Conservation (phyloP, 1,140 invertebrate species). For the Papilio xuthus region DNA sequence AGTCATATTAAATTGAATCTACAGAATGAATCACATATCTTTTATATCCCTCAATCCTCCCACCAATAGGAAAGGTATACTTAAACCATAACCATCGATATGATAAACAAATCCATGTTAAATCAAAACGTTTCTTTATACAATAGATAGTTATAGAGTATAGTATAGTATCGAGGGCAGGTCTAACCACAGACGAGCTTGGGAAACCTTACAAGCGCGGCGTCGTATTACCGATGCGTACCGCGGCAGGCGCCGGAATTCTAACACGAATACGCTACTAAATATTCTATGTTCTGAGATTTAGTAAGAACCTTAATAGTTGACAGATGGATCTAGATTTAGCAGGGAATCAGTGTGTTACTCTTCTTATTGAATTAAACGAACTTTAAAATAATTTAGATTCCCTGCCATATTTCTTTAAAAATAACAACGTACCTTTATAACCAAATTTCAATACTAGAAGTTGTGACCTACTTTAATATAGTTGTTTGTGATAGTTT, state of each 20-base stretch:
- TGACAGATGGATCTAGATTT: not conserved
- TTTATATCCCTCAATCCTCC: not conserved
- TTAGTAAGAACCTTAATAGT: not conserved
- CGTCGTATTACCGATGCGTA: conserved; percentile 46
- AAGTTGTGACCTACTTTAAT: too few species aligned
- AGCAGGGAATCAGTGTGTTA: not conserved
- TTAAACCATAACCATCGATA: not conserved
- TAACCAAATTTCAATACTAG: too few species aligned
- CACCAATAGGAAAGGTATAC: not conserved
- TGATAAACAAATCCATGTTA: not conserved
- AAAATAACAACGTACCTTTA: too few species aligned
- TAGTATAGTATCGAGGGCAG: conserved; percentile 10
- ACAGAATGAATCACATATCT: too few species aligned
- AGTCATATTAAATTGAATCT: too few species aligned
- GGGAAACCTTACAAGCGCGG: conserved; percentile 64
- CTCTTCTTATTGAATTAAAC: too few species aligned
- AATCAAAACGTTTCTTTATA: not conserved
- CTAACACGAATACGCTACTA: not conserved
- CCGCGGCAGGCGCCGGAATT: conserved; percentile 1
- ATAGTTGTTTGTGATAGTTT: too few species aligned
- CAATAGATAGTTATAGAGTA: not conserved
- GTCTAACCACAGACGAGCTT: conserved; percentile 27
- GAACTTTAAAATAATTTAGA: too few species aligned
- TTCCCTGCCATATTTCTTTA: not conserved
- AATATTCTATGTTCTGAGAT: not conserved